Base-by-base conservation (phyloP, 2,113 vertebrate genomes). In the Microtus montanus region DNA sequence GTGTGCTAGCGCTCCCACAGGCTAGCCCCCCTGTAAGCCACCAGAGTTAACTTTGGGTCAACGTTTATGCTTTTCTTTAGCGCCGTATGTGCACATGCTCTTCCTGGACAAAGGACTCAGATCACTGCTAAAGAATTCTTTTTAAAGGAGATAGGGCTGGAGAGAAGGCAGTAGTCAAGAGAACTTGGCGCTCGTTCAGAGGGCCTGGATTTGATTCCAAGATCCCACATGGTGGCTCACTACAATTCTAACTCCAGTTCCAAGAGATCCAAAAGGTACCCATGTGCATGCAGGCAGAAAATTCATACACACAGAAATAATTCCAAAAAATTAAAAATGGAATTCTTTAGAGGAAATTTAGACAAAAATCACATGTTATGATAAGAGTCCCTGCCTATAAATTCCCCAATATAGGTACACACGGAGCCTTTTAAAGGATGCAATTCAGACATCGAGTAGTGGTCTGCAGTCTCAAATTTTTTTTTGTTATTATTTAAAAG, bases 21-120 rank as follows among this genome's bases (percentile, higher is more conserved):
- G 35, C 75, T 75, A 35, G 82, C 58, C 82, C 68, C 14, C 35
- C 78, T 84, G 30, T 84, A 33, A 61, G 9, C 64, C 82, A 28
- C 94, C 91, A 80, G 75, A 95, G 64, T 93, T 87, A 82, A 44
- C 2, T 14, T 22, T 41, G 63, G 90, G 24, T 83, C 87, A 33
- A 52, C 52, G 74, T 90, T 78, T 35, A 38, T 85, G 28, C 71
- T 75, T 90, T 74, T 61, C 73, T 58, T 90, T 90, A 70, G 54
- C 87, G 75, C 84, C 44, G 47, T 96, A 49, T 4, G 41, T 30
- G 20, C 75, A 88, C 15, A 15, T 13, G 61, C 26, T 87, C 61
- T 88, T 83, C 6, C 22, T 73, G 10, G 71, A 14, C 22, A 44
- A 94, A 93, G 83, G 84, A 71, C 78, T 79, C 38, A n/a, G 28